Evolutionary conservation across 2,888 invertebrate genomes (phyloP), one percentile per base, ranked within the genome.

Genomic region (Drosophila fungiperda): DNA sequence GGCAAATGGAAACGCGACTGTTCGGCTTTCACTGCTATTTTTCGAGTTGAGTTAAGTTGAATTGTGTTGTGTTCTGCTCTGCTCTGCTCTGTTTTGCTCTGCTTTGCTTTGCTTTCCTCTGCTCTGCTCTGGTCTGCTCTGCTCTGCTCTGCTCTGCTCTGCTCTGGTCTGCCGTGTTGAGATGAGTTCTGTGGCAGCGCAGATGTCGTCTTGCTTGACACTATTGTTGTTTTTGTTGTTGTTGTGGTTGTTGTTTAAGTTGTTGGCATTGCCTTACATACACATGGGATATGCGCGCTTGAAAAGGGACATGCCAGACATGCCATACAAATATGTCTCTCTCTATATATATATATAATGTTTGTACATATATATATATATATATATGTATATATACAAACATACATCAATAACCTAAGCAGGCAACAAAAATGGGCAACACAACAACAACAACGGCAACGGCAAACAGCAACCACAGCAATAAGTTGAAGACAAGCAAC

Each of bases 21-120:
- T 66, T 78, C 53, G 78, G 60, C 60, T 66, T 74, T 72, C 59
- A 59, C 65, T 78, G 65, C 55, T 76, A 45, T 63, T 78, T 72
- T 75, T 82, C 71, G 73, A 85, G 85, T 82, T 83, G 86, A 86
- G 73, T 79, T 87, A 72, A 88, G 80, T 88, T 85, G 71, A 82
- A 80, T 80, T 85, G 70, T 82, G 88, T 89, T 84, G 80, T 73
- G 73, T 82, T 68, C 58, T 67, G 62, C 20, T 9, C 53, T 54
- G 67, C 50, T 49, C 17, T 20, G 65, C 32, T 33, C n/a, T 62
- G 50, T 20, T 52, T 33, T 49, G 5, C 26, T 26, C 29, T 29
- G 45, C 50, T 54, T 23, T 58, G 26, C 5, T 26, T 35, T 60
- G 61, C 48, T 49, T 0, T 33, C 5, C 26, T 26, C 4, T 26